These are phyloP conservation scores for Siderastrea siderea DNA, from an alignment of 92 coral and sea anemone species.

Conservation along the genomic window DNA sequence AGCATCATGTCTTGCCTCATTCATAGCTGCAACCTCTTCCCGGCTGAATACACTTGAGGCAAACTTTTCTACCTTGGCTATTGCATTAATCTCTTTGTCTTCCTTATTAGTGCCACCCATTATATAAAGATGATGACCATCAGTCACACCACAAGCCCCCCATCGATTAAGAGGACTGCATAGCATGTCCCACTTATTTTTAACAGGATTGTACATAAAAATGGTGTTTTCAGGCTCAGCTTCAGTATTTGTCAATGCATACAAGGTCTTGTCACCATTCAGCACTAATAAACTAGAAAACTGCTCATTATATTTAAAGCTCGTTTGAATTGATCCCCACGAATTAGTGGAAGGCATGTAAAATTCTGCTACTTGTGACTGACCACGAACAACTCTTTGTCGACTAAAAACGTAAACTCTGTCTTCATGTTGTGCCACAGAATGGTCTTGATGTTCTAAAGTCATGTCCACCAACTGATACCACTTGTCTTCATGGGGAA, in stretches of 20 bases:
- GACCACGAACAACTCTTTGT: background rate
- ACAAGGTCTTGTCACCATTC: background rate
- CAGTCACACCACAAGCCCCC: background rate
- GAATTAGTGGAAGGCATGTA: background rate
- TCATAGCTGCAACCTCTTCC: background rate
- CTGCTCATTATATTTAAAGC: background rate
- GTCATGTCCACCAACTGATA: background rate
- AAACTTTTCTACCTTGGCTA: background rate
- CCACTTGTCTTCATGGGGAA: background rate
- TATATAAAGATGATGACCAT: background rate
- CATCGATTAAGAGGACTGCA: background rate
- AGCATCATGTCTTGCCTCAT: background rate
- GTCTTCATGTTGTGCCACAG: background rate
- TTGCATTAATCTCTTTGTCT: background rate
- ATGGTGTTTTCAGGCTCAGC: background rate
- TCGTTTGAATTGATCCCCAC: background rate
- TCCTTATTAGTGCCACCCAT: background rate
- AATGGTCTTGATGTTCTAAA: background rate
- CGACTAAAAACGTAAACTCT: background rate
- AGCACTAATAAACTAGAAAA: background rate
- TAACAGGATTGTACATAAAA: background rate
- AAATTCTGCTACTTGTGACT: background rate
- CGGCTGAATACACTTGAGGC: background rate
- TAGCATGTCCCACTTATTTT: background rate
- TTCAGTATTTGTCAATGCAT: background rate